Percentiles rank a stretch among this genome's conserved stretches.
These are phyloP conservation scores for Drosophila willistoni DNA, from an alignment of 1,140 invertebrate species.

Conservation along the genomic window DNA sequence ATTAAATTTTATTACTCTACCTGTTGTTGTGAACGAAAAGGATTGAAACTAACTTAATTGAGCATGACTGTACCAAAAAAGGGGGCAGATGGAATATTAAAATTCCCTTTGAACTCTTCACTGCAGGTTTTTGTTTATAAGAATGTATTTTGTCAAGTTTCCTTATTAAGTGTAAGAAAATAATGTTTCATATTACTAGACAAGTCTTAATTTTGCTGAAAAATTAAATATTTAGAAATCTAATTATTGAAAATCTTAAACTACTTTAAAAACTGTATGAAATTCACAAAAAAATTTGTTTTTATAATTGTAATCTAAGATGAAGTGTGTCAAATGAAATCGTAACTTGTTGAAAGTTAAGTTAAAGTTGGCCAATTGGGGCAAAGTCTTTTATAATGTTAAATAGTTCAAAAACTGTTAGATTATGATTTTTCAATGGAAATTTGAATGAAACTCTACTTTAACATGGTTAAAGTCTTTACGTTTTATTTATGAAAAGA, in stretches of 20 bases:
- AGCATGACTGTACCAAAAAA: constrained; percentile 34
- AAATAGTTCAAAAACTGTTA: neutral
- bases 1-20: constrained; percentile 22
- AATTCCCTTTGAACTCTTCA: neutral
- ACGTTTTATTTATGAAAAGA: no score
- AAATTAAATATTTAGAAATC: no score
- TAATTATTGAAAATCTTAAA: no score
- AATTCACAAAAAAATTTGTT: neutral
- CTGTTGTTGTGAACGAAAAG: constrained; percentile 32
- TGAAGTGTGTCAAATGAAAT: neutral
- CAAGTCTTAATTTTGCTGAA: no score
- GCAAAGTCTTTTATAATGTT: neutral
- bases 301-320: constrained; percentile 4
- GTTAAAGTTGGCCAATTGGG: neutral
- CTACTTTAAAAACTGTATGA: no score
- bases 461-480: no score
- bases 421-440: no score
- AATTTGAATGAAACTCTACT: no score
- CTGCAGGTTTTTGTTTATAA: no score
- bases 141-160: no score
- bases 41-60: constrained; percentile 14
- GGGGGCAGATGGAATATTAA: neutral
- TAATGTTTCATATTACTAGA: no score
- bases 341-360: neutral
- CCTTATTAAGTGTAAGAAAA: no score